phyloP scores from a whole-genome alignment of 2,113 vertebrate genomes.

The Garra rufa region DNA sequence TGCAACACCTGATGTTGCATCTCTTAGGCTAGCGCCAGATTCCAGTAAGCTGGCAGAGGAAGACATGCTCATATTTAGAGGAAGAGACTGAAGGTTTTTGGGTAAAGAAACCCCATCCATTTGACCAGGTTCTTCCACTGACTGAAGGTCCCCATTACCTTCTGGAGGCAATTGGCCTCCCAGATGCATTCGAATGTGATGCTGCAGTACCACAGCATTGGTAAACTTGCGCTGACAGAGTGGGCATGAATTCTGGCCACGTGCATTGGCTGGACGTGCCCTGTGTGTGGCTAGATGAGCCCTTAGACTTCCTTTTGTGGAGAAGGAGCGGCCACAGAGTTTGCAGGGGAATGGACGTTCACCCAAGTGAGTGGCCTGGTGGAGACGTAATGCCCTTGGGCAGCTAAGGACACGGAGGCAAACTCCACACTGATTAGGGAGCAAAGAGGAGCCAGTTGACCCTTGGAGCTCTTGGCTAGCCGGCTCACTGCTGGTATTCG shows the following conservation, averaged over 20 bases:
- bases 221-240: conserved; percentile 93
- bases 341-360: conserved; percentile 91
- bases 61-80: conserved; percentile 73
- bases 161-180: conserved; percentile 88
- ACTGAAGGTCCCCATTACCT: conserved; percentile 64
- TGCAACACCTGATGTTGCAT: conserved; percentile 57
- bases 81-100: conserved; percentile 71
- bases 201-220: conserved; percentile 89
- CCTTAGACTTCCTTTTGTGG: conserved; percentile 88
- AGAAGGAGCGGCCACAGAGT: conserved; percentile 89
- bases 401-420: conserved; percentile 89
- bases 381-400: conserved; percentile 86
- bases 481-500: conserved; percentile 59
- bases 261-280: conserved; percentile 82
- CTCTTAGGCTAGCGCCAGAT: conserved; percentile 61
- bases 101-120: conserved; percentile 52
- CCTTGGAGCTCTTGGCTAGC: conserved; percentile 59
- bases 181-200: conserved; percentile 89
- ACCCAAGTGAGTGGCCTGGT: conserved; percentile 88
- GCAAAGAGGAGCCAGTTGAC: conserved; percentile 52
- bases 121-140: conserved; percentile 62
- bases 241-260: conserved; percentile 89
- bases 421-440: conserved; percentile 86
- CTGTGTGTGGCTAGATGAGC: conserved; percentile 89
- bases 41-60: conserved; percentile 52